Percentiles rank a stretch among this genome's conserved stretches.
Evolutionary conservation across 2,888 invertebrate genomes (phyloP).

Genomic region (Drosophila algonquin): DNA sequence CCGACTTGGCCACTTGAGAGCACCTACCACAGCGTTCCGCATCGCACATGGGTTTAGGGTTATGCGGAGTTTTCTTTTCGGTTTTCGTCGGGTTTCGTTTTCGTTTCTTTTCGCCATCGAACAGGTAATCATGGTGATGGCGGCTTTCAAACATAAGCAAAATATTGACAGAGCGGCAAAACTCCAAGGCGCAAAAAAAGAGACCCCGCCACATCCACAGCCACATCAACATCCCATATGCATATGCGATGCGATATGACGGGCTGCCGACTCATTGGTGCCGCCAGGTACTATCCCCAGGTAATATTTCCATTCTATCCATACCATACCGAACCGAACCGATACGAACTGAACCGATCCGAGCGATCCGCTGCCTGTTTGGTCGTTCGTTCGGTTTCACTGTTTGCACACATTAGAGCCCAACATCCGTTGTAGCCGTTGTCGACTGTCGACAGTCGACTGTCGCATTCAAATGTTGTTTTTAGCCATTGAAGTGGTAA

Average conservation of each 20-base stretch:
- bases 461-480: constrained; percentile 79
- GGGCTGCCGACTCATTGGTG: constrained; percentile 69
- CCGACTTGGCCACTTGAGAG: constrained; percentile 62
- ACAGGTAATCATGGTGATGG: constrained; percentile 50
- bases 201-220: constrained; percentile 57
- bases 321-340: constrained; percentile 21
- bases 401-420: constrained; percentile 66
- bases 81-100: constrained; percentile 24
- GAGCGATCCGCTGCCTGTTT: constrained; percentile 3
- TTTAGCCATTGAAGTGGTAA: constrained; percentile 77
- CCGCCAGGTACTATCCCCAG: constrained; percentile 44
- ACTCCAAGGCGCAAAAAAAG: constrained; percentile 62
- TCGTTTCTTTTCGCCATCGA: constrained; percentile 40
- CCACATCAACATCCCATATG: constrained; percentile 34
- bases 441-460: constrained; percentile 76
- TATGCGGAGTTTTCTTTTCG: constrained; percentile 15
- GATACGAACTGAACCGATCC: constrained; percentile 19
- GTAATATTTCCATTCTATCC: constrained; percentile 29
- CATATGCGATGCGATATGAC: constrained; percentile 62
- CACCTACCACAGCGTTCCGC: constrained; percentile 70
- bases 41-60: constrained; percentile 16
- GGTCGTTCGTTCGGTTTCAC: constrained; percentile 37
- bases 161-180: constrained; percentile 79
- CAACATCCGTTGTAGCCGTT: constrained; percentile 69
- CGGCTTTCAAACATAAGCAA: constrained; percentile 62